Evolutionary conservation across 2,113 vertebrate genomes (phyloP).

Genomic region (Fulmarus glacialis): DNA sequence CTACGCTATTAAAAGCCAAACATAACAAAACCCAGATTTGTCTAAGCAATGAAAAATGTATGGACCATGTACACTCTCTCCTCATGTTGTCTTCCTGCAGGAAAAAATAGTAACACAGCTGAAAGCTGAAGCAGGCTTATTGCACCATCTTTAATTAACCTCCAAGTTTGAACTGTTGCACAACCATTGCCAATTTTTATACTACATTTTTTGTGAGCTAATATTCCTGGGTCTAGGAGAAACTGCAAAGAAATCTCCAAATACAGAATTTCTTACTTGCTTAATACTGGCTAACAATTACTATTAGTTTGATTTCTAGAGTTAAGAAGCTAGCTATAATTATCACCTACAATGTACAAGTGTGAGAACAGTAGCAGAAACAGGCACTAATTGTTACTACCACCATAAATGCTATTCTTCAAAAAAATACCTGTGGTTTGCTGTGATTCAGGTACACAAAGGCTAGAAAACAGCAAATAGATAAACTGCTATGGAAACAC

Average conservation of each 20-base stretch:
- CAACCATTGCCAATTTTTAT: not conserved
- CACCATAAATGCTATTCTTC: not conserved
- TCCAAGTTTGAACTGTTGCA: not conserved
- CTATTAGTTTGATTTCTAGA: not conserved
- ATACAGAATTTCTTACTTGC: not conserved
- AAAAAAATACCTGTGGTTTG: not conserved
- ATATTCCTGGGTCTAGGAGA: not conserved
- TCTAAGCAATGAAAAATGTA: not conserved
- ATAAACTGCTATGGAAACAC: not conserved
- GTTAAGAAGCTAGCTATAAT: not conserved
- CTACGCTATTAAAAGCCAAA: not conserved
- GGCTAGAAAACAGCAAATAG: not conserved
- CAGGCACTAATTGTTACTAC: not conserved
- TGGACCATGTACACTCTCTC: not conserved
- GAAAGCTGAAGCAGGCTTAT: not conserved
- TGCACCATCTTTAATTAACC: not conserved
- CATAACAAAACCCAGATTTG: not conserved
- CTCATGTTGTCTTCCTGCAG: not conserved
- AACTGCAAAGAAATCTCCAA: not conserved
- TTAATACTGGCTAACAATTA: not conserved
- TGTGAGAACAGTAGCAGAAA: not conserved
- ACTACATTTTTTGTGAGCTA: not conserved
- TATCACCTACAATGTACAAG: not conserved
- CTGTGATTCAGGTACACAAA: not conserved
- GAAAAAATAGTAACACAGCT: not conserved